A percentile compares a stretch with the other conserved stretches of the same genome.
phyloP scores from a whole-genome alignment of 2,888 invertebrate species.

The Lasioglossum leucozonium region DNA sequence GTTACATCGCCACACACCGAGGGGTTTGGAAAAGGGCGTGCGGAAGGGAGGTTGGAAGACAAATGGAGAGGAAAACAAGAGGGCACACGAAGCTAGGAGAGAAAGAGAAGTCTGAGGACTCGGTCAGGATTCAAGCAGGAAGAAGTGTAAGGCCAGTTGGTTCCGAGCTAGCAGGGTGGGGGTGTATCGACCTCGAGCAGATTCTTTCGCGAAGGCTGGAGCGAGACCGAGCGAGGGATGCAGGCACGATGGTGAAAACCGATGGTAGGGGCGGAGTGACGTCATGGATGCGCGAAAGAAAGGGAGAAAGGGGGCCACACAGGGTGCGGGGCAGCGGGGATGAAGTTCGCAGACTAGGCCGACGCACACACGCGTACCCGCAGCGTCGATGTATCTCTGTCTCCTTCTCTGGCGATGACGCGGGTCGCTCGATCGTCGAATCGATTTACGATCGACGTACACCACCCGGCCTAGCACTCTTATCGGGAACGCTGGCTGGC shows the following conservation, averaged over 20 bases:
- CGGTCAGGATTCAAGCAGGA: conserved; percentile 1
- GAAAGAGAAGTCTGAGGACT: background rate
- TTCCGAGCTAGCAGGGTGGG: conserved; percentile 39
- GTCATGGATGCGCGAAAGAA: conserved; percentile 70
- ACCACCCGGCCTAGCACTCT: background rate
- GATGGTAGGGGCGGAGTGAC: conserved; percentile 63
- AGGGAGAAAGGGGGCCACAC: conserved; percentile 46
- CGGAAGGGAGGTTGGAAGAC: background rate
- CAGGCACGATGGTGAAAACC: conserved; percentile 33
- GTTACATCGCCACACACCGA: background rate
- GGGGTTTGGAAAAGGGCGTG: background rate
- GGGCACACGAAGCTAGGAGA: background rate
- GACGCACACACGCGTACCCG: conserved; percentile 47
- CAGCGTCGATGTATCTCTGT: conserved; percentile 6
- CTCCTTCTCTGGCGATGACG: conserved; percentile 10
- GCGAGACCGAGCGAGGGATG: conserved; percentile 7
- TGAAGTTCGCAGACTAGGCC: conserved; percentile 70
- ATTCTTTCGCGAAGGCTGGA: conserved; percentile 73
- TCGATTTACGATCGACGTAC: conserved; percentile 57
- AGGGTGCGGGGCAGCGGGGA: conserved; percentile 26
- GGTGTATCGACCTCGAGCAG: conserved; percentile 80
- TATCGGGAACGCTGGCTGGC: conserved; percentile 3
- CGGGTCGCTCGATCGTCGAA: conserved; percentile 58
- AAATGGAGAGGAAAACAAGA: conserved; percentile 40
- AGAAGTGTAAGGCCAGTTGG: conserved; percentile 14